Evolutionary conservation across 2,888 invertebrate genomes (phyloP), one percentile per base, ranked within the genome.

Genomic region (Coronaproctus castanopsis): DNA sequence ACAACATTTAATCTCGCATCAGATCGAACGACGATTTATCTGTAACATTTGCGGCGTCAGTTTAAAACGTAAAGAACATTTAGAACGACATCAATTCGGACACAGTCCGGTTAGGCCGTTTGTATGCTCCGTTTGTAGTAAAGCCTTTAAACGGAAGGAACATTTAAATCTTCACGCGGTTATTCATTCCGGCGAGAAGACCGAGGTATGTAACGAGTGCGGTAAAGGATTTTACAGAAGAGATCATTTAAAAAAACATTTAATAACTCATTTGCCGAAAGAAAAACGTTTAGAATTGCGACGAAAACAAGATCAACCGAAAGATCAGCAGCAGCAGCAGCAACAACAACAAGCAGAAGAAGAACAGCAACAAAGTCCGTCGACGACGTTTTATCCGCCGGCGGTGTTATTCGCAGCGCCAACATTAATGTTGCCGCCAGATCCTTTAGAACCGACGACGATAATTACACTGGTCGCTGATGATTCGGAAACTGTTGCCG

Each of bases 1-100:
- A 67, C 87, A 89, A 68, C 88, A 89, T 72, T 75, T 89, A n/a
- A 77, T 87, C 20, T 87, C 87, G 10, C 88, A 89, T 71, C 87
- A 87, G 2, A 78, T 88, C 70, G 89, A 89, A 68, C 77, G 88
- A 65, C 75, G 84, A 68, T 89, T 87, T 67, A 85, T 88, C 62
- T 89, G 89, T 71, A 88, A 89, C 72, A 87, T 89, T 59, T 89
- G 89, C 70, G 88, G 88, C 65, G 88, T 88, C 23, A 88, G 88
- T 0, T 72, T 89, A 10, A 89, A 89, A 70, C 80, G 88, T 61
- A 89, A 88, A 69, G 88, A 88, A 73, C 88, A 88, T 70, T 73
- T 88, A 66, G 87, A 87, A 2, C 78, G 88, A 18, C 89, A 89
- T 74, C 88, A 88, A 71, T 82, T 87, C 69, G 85, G 86, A 57